These are phyloP conservation scores for Dipodomys spectabilis DNA, from an alignment of 2,113 vertebrate genomes.

Conservation along the genomic window DNA sequence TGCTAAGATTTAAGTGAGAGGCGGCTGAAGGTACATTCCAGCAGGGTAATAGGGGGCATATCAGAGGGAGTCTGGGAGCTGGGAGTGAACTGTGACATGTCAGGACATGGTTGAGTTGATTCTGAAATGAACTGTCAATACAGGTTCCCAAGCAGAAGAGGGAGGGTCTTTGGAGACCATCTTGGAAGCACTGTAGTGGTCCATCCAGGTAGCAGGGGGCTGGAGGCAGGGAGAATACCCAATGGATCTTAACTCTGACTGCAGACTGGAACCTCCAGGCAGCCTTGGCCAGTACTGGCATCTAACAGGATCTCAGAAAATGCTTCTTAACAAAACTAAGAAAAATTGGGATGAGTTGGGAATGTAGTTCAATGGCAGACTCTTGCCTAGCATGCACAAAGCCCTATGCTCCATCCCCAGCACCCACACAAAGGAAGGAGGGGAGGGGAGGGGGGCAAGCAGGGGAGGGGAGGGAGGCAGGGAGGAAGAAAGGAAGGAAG, in stretches of 20 bases:
- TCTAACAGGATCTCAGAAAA: neutral
- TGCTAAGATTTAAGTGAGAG: neutral
- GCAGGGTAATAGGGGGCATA: neutral
- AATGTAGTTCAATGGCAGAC: neutral
- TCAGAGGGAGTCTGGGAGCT: neutral
- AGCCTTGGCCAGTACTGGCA: neutral
- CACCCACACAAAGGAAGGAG: neutral
- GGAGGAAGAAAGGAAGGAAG: neutral
- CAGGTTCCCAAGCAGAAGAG: neutral
- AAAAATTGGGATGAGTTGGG: neutral
- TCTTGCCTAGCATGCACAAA: neutral
- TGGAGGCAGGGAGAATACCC: neutral
- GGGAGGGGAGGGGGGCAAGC: too few species aligned
- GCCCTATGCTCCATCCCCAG: neutral
- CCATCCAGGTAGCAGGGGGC: neutral
- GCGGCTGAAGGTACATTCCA: neutral
- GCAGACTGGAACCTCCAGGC: neutral
- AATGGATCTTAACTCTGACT: neutral
- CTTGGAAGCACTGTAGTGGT: neutral
- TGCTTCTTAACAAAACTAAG: neutral
- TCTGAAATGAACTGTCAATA: neutral
- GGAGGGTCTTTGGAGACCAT: neutral
- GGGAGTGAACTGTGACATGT: neutral
- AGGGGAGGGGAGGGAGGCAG: too few species aligned
- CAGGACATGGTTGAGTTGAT: neutral